Evolutionary conservation across 1,140 invertebrate genomes (phyloP), one percentile per base, ranked within the genome.

Genomic region (Teleogryllus occipitalis): DNA sequence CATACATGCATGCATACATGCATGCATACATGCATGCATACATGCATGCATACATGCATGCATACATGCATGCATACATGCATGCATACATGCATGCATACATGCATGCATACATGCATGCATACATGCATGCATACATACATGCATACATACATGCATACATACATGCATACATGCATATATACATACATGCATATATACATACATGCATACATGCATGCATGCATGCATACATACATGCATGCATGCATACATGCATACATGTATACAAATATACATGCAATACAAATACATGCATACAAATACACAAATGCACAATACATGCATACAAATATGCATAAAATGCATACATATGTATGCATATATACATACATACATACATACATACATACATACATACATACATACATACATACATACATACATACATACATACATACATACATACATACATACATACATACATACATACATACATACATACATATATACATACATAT

Each of bases 181-280:
- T 21, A 76, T 76, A 76, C 75, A 76, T 76, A 76, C 75, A 76
- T 76, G 22, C 75, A 76, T 76, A 27, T 21, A 76, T 76, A 76
- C 75, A 76, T 76, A 76, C 75, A 76, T 76, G 27, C 75, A 76
- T 76, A 76, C 75, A 76, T 76, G 22, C 75, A 76, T 76, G 27
- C 75, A 76, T 76, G 22, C 75, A 76, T 76, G 22, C 75, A 27
- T 76, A 76, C 75, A 76, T 76, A 76, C 75, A 76, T 76, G 27
- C 75, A 76, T 76, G 22, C 75, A 76, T 76, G 75, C 75, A 76
- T 76, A 76, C 15, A 76, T n/a, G n/a, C n/a, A n/a, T n/a, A n/a
- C n/a, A n/a, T n/a, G n/a, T n/a, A n/a, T n/a, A n/a, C n/a, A n/a
- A n/a, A n/a, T n/a, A n/a, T n/a, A n/a, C n/a, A n/a, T n/a, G n/a